Conservation (phyloP, 2,888 invertebrate genomes). For the Heteromurus nitidus region DNA sequence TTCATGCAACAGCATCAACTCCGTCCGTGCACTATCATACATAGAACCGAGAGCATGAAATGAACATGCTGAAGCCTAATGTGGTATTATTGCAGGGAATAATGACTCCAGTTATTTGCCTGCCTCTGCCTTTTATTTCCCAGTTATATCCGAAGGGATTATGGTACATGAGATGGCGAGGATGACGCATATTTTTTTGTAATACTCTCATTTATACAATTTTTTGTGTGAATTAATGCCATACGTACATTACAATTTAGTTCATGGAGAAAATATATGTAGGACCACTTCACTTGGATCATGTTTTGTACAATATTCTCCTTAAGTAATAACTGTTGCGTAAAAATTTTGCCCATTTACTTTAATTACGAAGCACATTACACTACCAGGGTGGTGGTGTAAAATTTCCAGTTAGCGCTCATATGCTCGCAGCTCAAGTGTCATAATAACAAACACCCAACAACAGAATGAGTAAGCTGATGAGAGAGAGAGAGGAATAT, state of each 20-base stretch:
- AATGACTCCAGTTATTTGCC: background rate
- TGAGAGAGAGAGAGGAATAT: slow-evolving; percentile 18
- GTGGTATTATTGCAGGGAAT: background rate
- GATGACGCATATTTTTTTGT: too few species aligned
- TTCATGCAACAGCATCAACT: background rate
- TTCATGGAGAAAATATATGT: too few species aligned
- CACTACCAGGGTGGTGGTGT: background rate
- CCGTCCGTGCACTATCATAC: background rate
- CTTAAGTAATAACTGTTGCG: background rate
- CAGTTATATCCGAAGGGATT: background rate
- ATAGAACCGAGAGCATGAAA: background rate
- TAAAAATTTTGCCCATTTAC: background rate
- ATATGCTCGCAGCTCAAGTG: background rate
- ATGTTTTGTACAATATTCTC: background rate
- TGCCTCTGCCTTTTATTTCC: too few species aligned
- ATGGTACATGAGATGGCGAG: background rate
- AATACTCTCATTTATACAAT: too few species aligned
- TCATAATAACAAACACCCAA: background rate
- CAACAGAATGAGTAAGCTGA: background rate
- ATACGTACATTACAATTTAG: too few species aligned
- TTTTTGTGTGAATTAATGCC: too few species aligned
- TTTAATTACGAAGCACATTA: too few species aligned
- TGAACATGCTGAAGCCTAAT: background rate
- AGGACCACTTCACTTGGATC: too few species aligned
- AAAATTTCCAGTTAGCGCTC: background rate